Conservation (phyloP, 2,113 vertebrate species). For the Phylloscopus whistleri region DNA sequence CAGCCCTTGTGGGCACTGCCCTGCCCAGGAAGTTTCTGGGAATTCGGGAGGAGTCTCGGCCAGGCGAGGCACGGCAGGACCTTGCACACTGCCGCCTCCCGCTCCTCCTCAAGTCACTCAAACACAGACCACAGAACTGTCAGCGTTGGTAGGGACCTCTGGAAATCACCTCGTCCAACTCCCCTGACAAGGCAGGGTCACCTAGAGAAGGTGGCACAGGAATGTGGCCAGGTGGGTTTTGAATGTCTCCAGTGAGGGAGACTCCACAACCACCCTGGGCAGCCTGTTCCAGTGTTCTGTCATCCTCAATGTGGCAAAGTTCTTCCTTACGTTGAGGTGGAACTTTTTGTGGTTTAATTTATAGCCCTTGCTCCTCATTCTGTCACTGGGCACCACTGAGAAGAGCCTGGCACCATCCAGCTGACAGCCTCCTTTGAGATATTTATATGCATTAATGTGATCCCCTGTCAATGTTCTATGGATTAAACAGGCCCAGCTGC, state of each 20-base stretch:
- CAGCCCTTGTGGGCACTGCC: rapidly evolving
- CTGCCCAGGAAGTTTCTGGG: not conserved
- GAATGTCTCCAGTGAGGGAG: not conserved
- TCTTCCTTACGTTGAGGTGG: not conserved
- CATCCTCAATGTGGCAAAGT: not conserved
- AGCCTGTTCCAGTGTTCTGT: not conserved
- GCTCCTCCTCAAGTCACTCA: not conserved
- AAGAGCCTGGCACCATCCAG: not conserved
- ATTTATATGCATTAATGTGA: not conserved
- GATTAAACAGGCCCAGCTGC: not conserved
- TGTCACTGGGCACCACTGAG: not conserved
- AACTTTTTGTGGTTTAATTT: not conserved
- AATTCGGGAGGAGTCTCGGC: rapidly evolving
- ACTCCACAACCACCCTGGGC: not conserved
- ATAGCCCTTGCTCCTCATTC: not conserved
- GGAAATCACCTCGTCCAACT: no score
- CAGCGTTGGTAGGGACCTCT: no score
- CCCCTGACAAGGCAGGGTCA: not conserved
- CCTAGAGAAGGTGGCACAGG: not conserved
- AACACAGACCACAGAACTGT: not conserved
- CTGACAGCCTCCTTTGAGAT: not conserved
- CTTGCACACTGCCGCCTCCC: rapidly evolving
- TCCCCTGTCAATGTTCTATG: not conserved
- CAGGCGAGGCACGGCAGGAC: rapidly evolving
- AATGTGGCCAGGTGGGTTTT: not conserved